Base-by-base conservation (phyloP, 1,140 invertebrate genomes). In the Papilio polyxenes region DNA sequence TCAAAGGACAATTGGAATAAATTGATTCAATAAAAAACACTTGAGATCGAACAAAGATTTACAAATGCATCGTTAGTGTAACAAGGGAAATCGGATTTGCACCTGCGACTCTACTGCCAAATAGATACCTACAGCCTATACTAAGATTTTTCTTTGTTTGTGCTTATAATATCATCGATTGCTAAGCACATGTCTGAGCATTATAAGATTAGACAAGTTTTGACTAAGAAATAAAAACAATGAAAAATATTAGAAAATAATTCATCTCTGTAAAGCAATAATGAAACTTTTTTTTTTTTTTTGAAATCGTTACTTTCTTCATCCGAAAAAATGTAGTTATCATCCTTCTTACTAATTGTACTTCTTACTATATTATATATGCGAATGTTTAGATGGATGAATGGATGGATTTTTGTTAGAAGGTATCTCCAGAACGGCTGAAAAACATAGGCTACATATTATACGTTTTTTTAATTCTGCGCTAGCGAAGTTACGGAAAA, bases 31-130 rank as follows among this genome's bases (percentile, higher is more conserved):
- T 8, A 65, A 65, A 65, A 65, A 65, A 20, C 31, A n/a, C 62
- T 65, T 65, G 62, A 65, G 62, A 65, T 65, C 20, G 62, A 65
- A n/a, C 62, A 9, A 8, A 23, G 62, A 65, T 65, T 65, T 65
- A 65, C 62, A 65, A 65, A 65, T 65, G 62, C 62, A 65, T 65
- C 62, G 62, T 65, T 65, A 65, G 62, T 65, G 62, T 65, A 65
- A 65, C 62, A 65, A 65, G 62, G 62, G 23, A 65, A 65, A 65
- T 65, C 62, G 62, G 62, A 65, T 65, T 65, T 65, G 62, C 62
- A 65, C 62, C 56, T 59, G 49, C 49, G 56, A 59, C 56, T 17
- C 7, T 17, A 9, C 17, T n/a, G 5, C 56, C 56, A 59, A 59
- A 59, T 59, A 51, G 10, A 1, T 51, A 51, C 49, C 49, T 51